A percentile compares a stretch with the other conserved stretches of the same genome.
These are phyloP conservation scores for Nasua narica DNA, from an alignment of 2,797 vertebrate species.

Conservation along the genomic window DNA sequence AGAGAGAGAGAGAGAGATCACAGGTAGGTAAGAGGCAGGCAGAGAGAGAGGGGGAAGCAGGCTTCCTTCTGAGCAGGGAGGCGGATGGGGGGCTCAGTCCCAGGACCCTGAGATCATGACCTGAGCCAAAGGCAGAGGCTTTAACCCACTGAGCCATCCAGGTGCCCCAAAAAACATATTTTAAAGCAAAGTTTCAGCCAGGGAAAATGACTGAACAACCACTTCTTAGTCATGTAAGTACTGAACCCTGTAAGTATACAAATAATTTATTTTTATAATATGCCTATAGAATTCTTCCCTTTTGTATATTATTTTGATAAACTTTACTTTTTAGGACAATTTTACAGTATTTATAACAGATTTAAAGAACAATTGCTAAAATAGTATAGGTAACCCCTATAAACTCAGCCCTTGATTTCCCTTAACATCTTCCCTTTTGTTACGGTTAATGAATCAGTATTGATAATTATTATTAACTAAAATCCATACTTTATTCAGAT, in stretches of 20 bases:
- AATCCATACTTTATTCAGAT: not conserved
- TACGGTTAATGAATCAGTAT: not conserved
- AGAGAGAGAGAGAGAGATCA: too few species aligned
- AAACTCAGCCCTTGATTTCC: not conserved
- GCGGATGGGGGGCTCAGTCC: too few species aligned
- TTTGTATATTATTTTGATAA: constrained; percentile 26
- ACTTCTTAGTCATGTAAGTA: not conserved
- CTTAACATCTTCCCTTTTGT: not conserved
- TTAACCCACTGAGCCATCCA: too few species aligned
- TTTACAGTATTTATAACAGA: not conserved
- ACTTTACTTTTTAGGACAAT: not conserved
- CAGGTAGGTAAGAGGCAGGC: too few species aligned
- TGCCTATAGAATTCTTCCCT: not conserved
- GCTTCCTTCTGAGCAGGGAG: too few species aligned
- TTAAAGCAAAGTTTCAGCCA: not conserved
- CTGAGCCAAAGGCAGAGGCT: too few species aligned
- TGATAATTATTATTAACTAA: not conserved
- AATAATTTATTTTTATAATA: not conserved
- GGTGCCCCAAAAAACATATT: not conserved
- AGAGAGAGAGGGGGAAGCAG: too few species aligned
- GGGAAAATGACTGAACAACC: not conserved
- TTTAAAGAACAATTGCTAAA: not conserved
- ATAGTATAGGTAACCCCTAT: not conserved
- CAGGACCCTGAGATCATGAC: too few species aligned
- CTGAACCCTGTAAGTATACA: not conserved